Conservation (phyloP, 2,113 vertebrate genomes). For the Etheostoma spectabile region DNA sequence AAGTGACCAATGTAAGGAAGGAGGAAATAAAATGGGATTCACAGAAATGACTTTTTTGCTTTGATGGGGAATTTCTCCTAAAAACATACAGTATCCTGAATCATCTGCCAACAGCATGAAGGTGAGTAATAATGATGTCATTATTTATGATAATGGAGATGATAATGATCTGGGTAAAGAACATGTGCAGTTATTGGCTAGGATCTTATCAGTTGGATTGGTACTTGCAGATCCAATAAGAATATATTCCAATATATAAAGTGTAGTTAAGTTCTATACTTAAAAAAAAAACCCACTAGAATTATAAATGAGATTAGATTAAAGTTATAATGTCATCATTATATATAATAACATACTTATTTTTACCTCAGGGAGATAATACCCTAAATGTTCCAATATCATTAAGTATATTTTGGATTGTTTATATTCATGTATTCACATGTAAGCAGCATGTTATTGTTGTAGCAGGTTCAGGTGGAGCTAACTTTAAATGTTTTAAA, state of each 20-base stretch:
- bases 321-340: too few species aligned
- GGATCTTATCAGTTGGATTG: conserved; percentile 80
- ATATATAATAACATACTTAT: too few species aligned
- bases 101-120: conserved; percentile 59
- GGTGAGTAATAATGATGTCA: conserved; percentile 45
- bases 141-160: background rate
- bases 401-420: background rate
- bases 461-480: background rate
- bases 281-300: too few species aligned
- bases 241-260: too few species aligned
- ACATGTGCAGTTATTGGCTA: conserved; percentile 79
- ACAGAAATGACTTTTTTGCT: conserved; percentile 15
- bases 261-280: too few species aligned
- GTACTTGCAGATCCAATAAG: conserved; percentile 82
- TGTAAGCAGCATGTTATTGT: background rate
- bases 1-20: background rate
- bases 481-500: background rate
- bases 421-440: background rate
- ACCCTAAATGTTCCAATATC: background rate
- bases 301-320: too few species aligned
- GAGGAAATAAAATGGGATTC: background rate
- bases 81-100: conserved; percentile 51
- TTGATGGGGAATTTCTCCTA: conserved; percentile 53
- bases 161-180: conserved; percentile 73
- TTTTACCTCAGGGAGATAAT: too few species aligned